Base-by-base conservation (phyloP, 2,888 invertebrate genomes). In the Electrophaes corylata region DNA sequence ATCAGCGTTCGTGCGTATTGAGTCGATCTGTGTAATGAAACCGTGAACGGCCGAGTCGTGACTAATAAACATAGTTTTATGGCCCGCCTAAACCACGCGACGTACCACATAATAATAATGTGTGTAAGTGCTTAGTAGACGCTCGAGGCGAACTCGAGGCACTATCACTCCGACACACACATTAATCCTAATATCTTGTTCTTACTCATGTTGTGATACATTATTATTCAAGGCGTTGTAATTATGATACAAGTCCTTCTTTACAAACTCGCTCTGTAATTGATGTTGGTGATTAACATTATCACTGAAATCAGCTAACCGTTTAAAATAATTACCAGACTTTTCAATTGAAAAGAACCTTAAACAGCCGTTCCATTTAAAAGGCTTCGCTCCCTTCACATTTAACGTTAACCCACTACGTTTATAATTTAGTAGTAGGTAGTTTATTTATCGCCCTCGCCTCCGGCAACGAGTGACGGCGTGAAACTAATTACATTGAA, bases 401-500 rank as follows among this genome's bases (percentile, higher is more conserved):
- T 78, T 77, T 73, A 77, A 76, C 72, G 71, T 78, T 73, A 75
- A 77, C 75, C 71, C 50, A 61, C 62, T 62, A 70, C 56, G 57
- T 61, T 66, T 64, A 59, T 61, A 54, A 62, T 60, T 62, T 57
- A 60, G 58, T 60, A 65, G 59, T 62, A 73, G 62, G 67, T 71
- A 73, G 79, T 79, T 82, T 83, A 84, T 83, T 83, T 76, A 79
- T 81, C 79, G 76, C 79, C 80, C 81, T 75, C 69, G 73, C 55
- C 63, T 57, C 55, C 47, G 66, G 69, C 67, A 55, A 60, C 78
- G 76, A 59, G 70, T 77, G 80, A 70, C 77, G 79, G 81, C 76
- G 84, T 80, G 84, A 83, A 88, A 84, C 88, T 89, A 89, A 91
- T 89, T 88, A 89, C 82, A 76, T 67, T 75, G 81, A 81, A 83